Conservation (phyloP, 2,113 vertebrate genomes). For the Caloenas nicobarica region DNA sequence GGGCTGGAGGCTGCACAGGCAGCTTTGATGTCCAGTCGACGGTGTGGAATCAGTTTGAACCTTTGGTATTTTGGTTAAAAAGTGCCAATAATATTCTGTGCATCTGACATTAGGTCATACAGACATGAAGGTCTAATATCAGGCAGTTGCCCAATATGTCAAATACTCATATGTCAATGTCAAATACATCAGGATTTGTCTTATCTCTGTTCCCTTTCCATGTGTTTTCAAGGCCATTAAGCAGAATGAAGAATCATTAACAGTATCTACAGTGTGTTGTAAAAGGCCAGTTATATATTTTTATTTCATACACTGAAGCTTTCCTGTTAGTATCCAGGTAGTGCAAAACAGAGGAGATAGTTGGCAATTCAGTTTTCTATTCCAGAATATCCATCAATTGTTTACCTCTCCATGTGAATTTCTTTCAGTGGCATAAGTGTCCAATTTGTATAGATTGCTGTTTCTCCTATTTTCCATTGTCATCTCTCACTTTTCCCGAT, state of each 20-base stretch:
- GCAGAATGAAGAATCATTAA: not conserved
- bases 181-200: not conserved
- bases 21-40: not conserved
- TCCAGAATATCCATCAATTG: not conserved
- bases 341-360: not conserved
- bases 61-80: not conserved
- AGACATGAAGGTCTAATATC: not conserved
- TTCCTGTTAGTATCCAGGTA: not conserved
- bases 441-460: not conserved
- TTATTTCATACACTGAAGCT: not conserved
- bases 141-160: not conserved
- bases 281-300: not conserved
- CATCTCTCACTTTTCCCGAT: not conserved
- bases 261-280: not conserved
- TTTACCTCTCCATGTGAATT: not conserved
- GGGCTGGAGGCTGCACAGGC: rapidly evolving
- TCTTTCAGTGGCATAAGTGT: not conserved
- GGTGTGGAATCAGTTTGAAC: not conserved
- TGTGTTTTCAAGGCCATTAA: not conserved
- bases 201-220: not conserved
- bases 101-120: not conserved
- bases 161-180: not conserved
- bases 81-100: not conserved
- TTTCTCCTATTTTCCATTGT: not conserved
- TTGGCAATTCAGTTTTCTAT: not conserved